Conservation (phyloP, 2,888 invertebrate genomes). For the Sinelater perroti region DNA sequence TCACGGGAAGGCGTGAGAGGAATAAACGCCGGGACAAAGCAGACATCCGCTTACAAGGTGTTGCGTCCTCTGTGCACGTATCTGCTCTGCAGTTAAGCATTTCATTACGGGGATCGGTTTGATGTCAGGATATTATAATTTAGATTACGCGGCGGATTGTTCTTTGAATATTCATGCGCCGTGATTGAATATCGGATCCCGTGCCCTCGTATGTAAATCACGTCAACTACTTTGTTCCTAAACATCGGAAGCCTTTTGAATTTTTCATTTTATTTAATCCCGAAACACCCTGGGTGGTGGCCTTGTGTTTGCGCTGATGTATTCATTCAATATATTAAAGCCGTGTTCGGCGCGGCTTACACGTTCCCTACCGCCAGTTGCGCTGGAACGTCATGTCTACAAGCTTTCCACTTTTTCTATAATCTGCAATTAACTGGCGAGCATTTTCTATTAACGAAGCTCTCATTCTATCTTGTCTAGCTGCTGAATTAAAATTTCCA, state of each 20-base stretch:
- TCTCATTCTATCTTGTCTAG: neutral
- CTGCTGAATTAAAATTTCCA: neutral
- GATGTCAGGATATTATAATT: constrained; percentile 36
- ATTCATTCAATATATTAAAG: constrained; percentile 21
- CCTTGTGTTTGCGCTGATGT: constrained; percentile 23
- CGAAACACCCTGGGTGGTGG: constrained; percentile 23
- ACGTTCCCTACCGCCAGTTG: constrained; percentile 2
- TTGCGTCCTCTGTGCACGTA: neutral
- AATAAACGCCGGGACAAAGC: neutral
- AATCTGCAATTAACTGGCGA: neutral
- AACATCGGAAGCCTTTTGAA: constrained; percentile 36
- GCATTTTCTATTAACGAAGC: neutral
- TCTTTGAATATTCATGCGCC: constrained; percentile 38
- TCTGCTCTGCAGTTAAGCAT: constrained; percentile 16
- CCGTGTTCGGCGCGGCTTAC: neutral
- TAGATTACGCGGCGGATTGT: constrained; percentile 35
- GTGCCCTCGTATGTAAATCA: constrained; percentile 36
- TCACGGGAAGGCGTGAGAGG: no score
- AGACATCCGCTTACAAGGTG: neutral
- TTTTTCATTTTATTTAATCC: constrained; percentile 36
- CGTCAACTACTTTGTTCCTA: constrained; percentile 33
- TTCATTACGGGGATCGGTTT: constrained; percentile 22
- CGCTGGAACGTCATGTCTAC: no score
- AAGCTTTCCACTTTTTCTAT: neutral
- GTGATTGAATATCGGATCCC: constrained; percentile 39